Conservation (phyloP, 2,888 invertebrate species). For the Drosophila helvetica region DNA sequence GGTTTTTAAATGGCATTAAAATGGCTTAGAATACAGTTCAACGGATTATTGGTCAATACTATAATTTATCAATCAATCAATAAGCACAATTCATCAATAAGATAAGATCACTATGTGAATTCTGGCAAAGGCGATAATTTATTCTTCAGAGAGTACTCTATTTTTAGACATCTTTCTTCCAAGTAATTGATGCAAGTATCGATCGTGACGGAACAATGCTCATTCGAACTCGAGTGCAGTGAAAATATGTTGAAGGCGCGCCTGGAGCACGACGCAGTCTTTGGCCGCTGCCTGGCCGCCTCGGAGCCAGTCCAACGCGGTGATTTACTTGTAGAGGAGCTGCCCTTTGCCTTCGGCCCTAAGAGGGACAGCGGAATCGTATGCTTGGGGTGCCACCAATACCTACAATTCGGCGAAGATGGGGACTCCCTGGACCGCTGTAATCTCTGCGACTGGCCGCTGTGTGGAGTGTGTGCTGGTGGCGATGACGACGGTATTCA, state of each 20-base stretch:
- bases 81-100: not conserved
- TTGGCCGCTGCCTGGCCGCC: constrained; percentile 89
- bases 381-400: constrained; percentile 91
- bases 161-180: not conserved
- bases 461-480: constrained; percentile 84
- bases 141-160: not conserved
- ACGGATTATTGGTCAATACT: too few relatives aligned
- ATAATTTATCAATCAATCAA: not conserved
- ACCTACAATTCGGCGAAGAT: constrained; percentile 83
- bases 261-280: constrained; percentile 85
- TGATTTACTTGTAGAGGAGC: constrained; percentile 89
- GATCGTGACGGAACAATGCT: not conserved
- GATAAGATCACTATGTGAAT: too few relatives aligned
- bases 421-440: constrained; percentile 85
- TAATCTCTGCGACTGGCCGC: constrained; percentile 89
- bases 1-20: too few relatives aligned
- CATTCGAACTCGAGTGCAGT: constrained; percentile 9
- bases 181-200: not conserved
- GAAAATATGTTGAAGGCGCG: constrained; percentile 79
- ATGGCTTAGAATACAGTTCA: too few relatives aligned
- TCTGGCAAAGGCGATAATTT: not conserved
- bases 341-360: constrained; percentile 90
- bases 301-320: constrained; percentile 88
- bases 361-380: constrained; percentile 89
- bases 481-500: constrained; percentile 68